phyloP scores from a whole-genome alignment of 2,888 invertebrate genomes.

The Lordiphosa fenestrarum region DNA sequence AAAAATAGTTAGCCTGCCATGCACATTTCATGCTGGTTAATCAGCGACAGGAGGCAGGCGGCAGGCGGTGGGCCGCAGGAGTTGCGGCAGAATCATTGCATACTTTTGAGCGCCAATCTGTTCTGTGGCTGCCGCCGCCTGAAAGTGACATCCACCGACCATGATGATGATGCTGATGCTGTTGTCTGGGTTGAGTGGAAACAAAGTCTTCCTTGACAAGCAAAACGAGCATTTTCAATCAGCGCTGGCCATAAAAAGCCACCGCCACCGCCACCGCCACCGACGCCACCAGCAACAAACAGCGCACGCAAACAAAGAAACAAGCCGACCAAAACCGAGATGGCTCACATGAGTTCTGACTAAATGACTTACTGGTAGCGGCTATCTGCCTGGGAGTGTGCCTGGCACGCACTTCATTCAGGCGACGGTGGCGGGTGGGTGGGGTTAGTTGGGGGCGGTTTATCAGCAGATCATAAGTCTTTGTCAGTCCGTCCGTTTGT shows the following conservation, averaged over 20 bases:
- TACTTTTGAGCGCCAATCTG: constrained; percentile 8
- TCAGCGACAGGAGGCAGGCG: constrained; percentile 7
- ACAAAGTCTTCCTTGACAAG: not conserved
- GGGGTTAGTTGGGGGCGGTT: no score
- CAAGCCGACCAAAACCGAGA: constrained; percentile 5
- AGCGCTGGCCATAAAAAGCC: not conserved
- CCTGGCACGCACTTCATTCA: constrained; percentile 40
- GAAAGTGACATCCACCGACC: constrained; percentile 5
- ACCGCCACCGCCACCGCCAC: no score
- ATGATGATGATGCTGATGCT: not conserved
- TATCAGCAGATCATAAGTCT: constrained; percentile 7
- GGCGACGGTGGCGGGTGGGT: not conserved
- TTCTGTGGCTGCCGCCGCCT: not conserved
- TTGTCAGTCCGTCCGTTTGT: constrained; percentile 9
- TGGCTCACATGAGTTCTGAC: constrained; percentile 2
- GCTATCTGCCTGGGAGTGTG: constrained; percentile 20
- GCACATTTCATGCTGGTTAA: constrained; percentile 25
- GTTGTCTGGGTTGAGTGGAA: not conserved
- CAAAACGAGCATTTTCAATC: constrained; percentile 6
- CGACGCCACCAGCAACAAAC: constrained; percentile 3
- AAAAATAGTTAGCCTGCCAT: constrained; percentile 36
- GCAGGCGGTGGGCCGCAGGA: not conserved
- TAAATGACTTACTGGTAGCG: constrained; percentile 10
- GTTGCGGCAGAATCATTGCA: not conserved
- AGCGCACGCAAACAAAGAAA: not conserved